Evolutionary conservation across 1,140 invertebrate genomes (phyloP).

Genomic region (Reticulitermes speratus): DNA sequence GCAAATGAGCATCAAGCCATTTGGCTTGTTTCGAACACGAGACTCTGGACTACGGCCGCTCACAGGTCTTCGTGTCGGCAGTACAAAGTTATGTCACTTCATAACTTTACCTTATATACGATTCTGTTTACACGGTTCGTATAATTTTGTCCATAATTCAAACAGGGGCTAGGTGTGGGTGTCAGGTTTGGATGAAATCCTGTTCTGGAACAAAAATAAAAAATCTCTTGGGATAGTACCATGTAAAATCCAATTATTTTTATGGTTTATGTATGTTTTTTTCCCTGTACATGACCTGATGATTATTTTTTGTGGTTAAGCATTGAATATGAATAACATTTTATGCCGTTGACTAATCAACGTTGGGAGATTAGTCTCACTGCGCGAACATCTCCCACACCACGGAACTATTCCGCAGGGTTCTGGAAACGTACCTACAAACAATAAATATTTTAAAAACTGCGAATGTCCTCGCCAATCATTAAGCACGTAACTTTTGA

Average conservation of each 20-base stretch:
- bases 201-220: not conserved
- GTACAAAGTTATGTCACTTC: too few species aligned
- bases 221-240: not conserved
- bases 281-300: not conserved
- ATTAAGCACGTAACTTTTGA: not conserved
- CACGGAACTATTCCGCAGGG: not conserved
- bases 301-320: slow-evolving; percentile 10
- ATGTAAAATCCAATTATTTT: slow-evolving; percentile 9
- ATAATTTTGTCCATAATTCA: too few species aligned
- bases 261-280: not conserved
- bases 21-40: too few species aligned
- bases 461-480: not conserved
- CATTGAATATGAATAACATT: not conserved
- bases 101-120: too few species aligned
- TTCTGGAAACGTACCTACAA: not conserved
- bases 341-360: not conserved
- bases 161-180: not conserved
- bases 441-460: not conserved
- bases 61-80: too few species aligned
- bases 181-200: not conserved
- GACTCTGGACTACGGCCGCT: too few species aligned
- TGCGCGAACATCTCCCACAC: not conserved
- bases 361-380: not conserved
- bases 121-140: too few species aligned
- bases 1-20: too few species aligned